Evolutionary conservation across 2,797 vertebrate species (phyloP).

Genomic region (Perodicticus potto): DNA sequence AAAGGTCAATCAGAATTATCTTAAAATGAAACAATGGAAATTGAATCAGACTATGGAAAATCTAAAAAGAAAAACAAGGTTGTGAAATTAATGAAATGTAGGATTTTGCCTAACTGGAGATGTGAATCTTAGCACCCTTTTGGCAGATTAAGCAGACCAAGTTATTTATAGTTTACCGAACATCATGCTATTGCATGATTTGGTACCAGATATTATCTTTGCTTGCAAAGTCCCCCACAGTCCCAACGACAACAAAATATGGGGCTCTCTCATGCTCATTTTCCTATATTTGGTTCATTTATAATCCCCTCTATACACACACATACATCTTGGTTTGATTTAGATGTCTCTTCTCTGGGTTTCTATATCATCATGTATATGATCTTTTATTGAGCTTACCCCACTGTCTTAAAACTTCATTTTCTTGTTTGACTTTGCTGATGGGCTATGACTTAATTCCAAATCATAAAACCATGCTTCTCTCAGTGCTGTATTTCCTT

Average conservation of each 20-base stretch:
- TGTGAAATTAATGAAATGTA: slow-evolving; percentile 70
- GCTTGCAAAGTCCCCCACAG: neutral
- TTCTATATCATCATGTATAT: neutral
- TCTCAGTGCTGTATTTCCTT: neutral
- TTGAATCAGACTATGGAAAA: slow-evolving; percentile 58
- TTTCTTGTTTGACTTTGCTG: neutral
- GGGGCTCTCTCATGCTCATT: neutral
- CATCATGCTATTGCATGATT: neutral
- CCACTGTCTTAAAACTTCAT: neutral
- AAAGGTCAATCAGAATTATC: slow-evolving; percentile 77
- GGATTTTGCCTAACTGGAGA: slow-evolving; percentile 12
- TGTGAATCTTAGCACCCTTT: slow-evolving; percentile 33
- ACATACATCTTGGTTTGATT: neutral
- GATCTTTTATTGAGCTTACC: neutral
- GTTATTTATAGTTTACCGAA: slow-evolving; percentile 17
- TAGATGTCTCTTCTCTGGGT: neutral
- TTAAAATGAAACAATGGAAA: slow-evolving; percentile 70
- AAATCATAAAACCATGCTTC: neutral
- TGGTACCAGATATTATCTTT: neutral
- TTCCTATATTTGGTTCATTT: neutral
- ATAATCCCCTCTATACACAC: neutral
- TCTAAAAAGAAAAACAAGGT: slow-evolving; percentile 7
- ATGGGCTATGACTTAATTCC: neutral
- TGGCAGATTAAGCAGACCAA: neutral
- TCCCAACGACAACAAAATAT: neutral